These are phyloP conservation scores for Megaustenia siamemsis DNA, from an alignment of 2,888 invertebrate genomes.

Conservation along the genomic window DNA sequence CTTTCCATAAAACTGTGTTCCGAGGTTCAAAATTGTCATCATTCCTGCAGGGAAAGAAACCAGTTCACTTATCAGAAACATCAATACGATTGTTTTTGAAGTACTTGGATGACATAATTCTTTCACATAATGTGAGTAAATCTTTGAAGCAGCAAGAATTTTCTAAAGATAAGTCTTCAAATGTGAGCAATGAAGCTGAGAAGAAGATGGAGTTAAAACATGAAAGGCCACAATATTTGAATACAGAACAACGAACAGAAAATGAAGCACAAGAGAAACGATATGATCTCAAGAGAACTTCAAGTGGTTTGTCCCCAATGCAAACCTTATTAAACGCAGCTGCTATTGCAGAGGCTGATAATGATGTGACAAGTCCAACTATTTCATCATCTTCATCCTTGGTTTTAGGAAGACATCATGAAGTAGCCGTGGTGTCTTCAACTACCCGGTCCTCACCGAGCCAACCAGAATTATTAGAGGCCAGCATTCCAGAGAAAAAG, in stretches of 20 bases:
- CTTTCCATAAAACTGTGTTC: neutral
- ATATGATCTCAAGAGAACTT: constrained; percentile 14
- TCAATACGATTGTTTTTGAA: constrained; percentile 36
- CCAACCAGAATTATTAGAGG: neutral
- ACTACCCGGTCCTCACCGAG: neutral
- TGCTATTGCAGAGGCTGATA: constrained; percentile 14
- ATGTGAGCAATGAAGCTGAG: neutral
- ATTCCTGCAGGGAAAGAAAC: neutral
- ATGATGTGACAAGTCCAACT: constrained; percentile 13
- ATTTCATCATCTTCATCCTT: constrained; percentile 11
- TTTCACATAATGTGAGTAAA: constrained; percentile 20
- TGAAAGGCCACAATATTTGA: neutral
- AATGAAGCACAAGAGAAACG: neutral
- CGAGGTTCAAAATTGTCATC: neutral
- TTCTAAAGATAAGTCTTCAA: neutral
- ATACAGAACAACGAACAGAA: neutral
- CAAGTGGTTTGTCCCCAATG: constrained; percentile 40
- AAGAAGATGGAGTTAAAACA: neutral
- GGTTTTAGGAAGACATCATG: neutral
- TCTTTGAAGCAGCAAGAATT: neutral
- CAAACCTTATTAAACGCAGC: constrained; percentile 50
- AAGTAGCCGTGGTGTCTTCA: neutral
- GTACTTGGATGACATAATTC: constrained; percentile 28
- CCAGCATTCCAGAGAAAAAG: constrained; percentile 14
- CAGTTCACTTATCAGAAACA: constrained; percentile 18